Base-by-base conservation (phyloP, 2,797 vertebrate species). In the Malacoctenus gilli region DNA sequence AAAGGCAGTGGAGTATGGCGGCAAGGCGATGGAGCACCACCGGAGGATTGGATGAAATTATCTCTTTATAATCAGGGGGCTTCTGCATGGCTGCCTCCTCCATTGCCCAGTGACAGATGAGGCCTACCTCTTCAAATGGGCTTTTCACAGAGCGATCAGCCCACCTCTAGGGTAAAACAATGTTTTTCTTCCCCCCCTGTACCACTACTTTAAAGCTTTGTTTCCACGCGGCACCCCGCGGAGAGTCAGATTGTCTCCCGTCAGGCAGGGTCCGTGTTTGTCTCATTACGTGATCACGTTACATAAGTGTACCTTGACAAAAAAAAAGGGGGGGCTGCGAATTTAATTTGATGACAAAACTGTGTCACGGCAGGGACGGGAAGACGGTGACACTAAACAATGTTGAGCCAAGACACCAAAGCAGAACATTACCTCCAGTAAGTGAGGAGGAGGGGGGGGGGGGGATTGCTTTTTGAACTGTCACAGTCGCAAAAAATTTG, bases 11-110 rank as follows among this genome's bases (percentile, higher is more conserved):
- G 80, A 87, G 82, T 83, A 84, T 82, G 77, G 82, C 78, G 44
- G 77, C 48, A 70, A 85, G 83, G 78, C 83, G 69, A 77, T 83
- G 80, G 84, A 86, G 87, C 79, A 79, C 80, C 82, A 80, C 77
- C 59, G 59, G 82, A 84, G 82, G 81, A 81, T 82, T 77, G 82
- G 80, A 80, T 82, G 86, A 85, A 90, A 90, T 89, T 79, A 89
- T 91, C 87, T 89, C 85, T 85, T 85, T 88, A 86, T 87, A 89
- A 89, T 90, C 88, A 89, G 82, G 72, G 77, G 72, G 77, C 79
- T 88, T 85, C 84, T 86, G 89, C 87, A 87, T 83, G 80, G 77
- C 82, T 84, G 87, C 83, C 77, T 87, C 77, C 83, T 79, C 81
- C 85, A 85, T 87, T 84, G 83, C 82, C 80, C 83, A 43, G 70